Evolutionary conservation across 2,888 invertebrate species (phyloP).

Genomic region (Pherbina coryleti): DNA sequence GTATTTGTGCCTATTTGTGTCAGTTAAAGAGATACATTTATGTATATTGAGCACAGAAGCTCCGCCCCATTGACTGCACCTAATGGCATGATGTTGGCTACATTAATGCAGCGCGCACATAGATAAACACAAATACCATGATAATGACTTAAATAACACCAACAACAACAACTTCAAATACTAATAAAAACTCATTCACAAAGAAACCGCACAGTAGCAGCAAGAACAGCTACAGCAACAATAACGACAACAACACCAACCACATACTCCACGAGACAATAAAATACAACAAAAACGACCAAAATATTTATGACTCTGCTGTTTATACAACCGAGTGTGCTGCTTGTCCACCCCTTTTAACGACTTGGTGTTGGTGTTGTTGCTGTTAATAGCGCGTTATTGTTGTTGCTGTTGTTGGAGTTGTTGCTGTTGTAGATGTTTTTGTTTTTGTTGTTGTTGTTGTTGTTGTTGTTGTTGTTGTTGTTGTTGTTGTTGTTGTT

Average conservation of each 20-base stretch:
- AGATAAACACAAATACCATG: slow-evolving; percentile 58
- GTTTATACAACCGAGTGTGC: slow-evolving; percentile 39
- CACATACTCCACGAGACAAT: slow-evolving; percentile 26
- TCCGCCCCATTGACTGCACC: slow-evolving; percentile 57
- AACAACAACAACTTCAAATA: slow-evolving; percentile 35
- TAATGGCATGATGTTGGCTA: slow-evolving; percentile 13
- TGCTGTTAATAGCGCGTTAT: too few species aligned
- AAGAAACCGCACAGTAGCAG: slow-evolving; percentile 46
- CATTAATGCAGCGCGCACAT: slow-evolving; percentile 51
- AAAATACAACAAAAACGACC: slow-evolving; percentile 9
- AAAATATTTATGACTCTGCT: slow-evolving; percentile 8
- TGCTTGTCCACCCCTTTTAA: slow-evolving; percentile 47
- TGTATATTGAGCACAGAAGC: slow-evolving; percentile 48
- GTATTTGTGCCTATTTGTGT: neutral
- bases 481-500: slow-evolving; percentile 7
- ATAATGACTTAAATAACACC: slow-evolving; percentile 6
- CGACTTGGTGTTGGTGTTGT: slow-evolving; percentile 20
- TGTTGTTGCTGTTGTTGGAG: slow-evolving; percentile 22
- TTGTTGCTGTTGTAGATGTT: too few species aligned
- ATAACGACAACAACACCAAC: slow-evolving; percentile 31
- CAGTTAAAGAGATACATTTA: slow-evolving; percentile 37
- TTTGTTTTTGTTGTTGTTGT: slow-evolving; percentile 11
- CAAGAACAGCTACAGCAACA: slow-evolving; percentile 29
- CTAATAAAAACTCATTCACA: slow-evolving; percentile 19
- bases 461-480: neutral